Percentiles rank a stretch among this genome's conserved stretches.
These are phyloP conservation scores for Ochropleura plecta DNA, from an alignment of 2,888 invertebrate species.

Conservation along the genomic window DNA sequence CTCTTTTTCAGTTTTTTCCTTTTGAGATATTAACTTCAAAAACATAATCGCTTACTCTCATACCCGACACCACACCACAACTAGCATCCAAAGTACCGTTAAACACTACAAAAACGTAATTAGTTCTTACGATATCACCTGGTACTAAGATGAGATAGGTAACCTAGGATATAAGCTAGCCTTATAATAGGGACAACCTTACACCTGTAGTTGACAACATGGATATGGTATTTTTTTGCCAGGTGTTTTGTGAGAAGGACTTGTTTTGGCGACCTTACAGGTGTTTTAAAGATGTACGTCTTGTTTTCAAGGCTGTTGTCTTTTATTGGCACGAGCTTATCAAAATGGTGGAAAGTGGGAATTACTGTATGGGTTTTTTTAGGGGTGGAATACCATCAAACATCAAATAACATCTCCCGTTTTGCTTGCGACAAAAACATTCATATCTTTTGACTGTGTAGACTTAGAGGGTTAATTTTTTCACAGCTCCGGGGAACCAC, in stretches of 20 bases:
- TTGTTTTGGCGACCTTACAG: constrained; percentile 20
- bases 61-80: neutral
- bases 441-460: no score
- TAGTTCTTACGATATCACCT: constrained; percentile 64
- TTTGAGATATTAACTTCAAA: no score
- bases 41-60: constrained; percentile 25
- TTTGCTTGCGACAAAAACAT: no score
- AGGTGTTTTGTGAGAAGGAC: neutral
- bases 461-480: no score
- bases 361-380: neutral
- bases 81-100: constrained; percentile 52
- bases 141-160: constrained; percentile 31
- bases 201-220: constrained; percentile 32
- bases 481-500: no score
- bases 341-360: neutral
- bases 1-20: no score
- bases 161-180: constrained; percentile 15
- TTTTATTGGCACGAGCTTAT: neutral
- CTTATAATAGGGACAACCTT: neutral
- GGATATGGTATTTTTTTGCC: neutral
- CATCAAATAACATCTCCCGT: no score
- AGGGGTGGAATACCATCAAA: no score
- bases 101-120: constrained; percentile 63
- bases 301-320: neutral
- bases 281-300: neutral